Conservation (phyloP, 2,888 invertebrate genomes). For the Gastracanthus pulcherrimus region DNA sequence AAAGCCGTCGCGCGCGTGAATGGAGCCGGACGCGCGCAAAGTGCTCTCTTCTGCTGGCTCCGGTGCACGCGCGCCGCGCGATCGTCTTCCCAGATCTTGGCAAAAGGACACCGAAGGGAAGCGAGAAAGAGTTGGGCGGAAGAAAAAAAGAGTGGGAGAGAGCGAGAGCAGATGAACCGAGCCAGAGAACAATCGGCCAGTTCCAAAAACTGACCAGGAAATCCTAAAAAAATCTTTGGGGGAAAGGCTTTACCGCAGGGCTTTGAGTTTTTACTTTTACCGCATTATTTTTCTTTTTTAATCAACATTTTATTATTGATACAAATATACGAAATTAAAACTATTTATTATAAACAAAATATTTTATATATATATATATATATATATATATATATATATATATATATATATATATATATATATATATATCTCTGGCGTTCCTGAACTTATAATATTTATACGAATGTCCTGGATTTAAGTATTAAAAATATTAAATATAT, state of each 20-base stretch:
- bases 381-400: no score
- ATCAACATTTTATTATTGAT: no score
- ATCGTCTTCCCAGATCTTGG: conserved; percentile 12
- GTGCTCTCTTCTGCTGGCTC: conserved; percentile 12
- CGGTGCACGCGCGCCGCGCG: conserved; percentile 20
- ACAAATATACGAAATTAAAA: no score
- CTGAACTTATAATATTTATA: no score
- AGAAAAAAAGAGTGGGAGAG: background rate
- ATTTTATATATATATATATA: no score
- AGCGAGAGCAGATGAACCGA: background rate
- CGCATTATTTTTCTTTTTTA: background rate
- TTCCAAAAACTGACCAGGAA: background rate
- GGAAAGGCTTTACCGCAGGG: background rate
- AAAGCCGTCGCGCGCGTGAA: background rate
- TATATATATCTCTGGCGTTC: no score
- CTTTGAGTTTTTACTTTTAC: background rate
- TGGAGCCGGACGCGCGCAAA: conserved; percentile 19
- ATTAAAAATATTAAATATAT: no score
- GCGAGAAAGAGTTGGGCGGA: conserved; percentile 16
- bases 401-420: no score
- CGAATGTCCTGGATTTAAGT: no score
- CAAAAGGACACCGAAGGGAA: conserved; percentile 27
- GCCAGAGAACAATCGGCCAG: background rate
- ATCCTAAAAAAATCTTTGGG: background rate
- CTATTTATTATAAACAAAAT: no score